Base-by-base conservation (phyloP, 2,888 invertebrate species). In the Drosophila putrida region DNA sequence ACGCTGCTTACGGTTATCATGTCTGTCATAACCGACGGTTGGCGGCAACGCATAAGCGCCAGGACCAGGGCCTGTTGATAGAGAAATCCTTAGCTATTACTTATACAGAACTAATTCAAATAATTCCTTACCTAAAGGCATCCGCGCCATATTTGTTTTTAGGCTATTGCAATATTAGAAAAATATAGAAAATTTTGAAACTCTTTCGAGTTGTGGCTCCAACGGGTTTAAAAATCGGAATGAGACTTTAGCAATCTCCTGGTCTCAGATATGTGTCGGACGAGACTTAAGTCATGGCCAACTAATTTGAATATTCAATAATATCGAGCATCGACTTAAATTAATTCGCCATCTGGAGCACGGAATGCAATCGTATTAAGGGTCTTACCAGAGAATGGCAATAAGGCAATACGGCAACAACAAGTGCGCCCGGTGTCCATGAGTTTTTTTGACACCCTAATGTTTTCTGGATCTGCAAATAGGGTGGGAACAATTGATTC, bases 41-140 rank as follows among this genome's bases (percentile, higher is more conserved):
- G 94, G 86, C 20, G 94, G 94, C 43, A 95, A 90, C 78, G 91
- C 86, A 80, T 95, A 95, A 31, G 93, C 93, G 11, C 93, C 94
- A 13, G 95, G 95, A 54, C 95, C 95, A 74, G 95, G 95, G 63
- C 95, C 95, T 90, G 93, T 60, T 31, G 1, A 38, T 6, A 5
- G 0, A 8, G 6, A 10, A 33, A 58, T 66, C 4, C 2, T 41
- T 35, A 11, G 8, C 4, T n/a, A 20, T 0, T 6, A 10, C 10
- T 0, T 0, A 1, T 0, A 0, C 2, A 38, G 6, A 1, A 15
- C 5, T 11, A 11, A 6, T 10, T 25, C 13, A 2, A 5, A 6
- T 6, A 5, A 0, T 4, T 0, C 25, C 70, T 80, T 67, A 86
- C 90, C 86, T 38, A 88, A 55, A 36, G 81, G 88, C 53, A 55